Evolutionary conservation across 2,797 vertebrate genomes (phyloP).

Genomic region (Synaphobranchus kaupii): DNA sequence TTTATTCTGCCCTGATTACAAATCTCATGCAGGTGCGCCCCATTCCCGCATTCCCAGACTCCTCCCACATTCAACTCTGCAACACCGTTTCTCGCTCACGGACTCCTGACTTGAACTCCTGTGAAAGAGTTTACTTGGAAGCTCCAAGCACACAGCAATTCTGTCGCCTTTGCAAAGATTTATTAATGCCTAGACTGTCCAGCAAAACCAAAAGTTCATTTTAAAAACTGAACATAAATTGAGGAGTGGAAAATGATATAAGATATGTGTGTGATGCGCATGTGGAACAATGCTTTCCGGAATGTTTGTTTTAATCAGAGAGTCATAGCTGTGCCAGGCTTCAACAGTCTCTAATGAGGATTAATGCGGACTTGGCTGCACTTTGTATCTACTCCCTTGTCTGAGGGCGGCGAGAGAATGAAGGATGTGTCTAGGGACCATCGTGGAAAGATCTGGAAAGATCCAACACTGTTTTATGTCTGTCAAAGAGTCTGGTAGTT

Average conservation of each 20-base stretch:
- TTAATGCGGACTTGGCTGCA: not conserved
- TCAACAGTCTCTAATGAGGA: not conserved
- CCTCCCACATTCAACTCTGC: no score
- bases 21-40: no score
- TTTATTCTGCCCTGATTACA: no score
- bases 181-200: not conserved
- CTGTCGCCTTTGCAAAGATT: not conserved
- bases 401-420: not conserved
- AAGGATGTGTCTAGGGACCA: not conserved
- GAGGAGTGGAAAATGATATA: not conserved
- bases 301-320: not conserved
- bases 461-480: not conserved
- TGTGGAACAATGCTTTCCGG: not conserved
- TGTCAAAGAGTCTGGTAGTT: not conserved
- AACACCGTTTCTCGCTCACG: no score
- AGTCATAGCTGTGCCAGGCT: not conserved
- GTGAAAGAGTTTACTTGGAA: not conserved
- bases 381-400: not conserved
- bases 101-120: not conserved
- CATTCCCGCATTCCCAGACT: no score
- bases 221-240: not conserved
- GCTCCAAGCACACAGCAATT: not conserved
- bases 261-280: not conserved
- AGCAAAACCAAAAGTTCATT: not conserved
- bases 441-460: not conserved